Evolutionary conservation across 2,888 invertebrate species (phyloP), one percentile per base, ranked within the genome.

Genomic region (Harpagoxenus sublaevis): DNA sequence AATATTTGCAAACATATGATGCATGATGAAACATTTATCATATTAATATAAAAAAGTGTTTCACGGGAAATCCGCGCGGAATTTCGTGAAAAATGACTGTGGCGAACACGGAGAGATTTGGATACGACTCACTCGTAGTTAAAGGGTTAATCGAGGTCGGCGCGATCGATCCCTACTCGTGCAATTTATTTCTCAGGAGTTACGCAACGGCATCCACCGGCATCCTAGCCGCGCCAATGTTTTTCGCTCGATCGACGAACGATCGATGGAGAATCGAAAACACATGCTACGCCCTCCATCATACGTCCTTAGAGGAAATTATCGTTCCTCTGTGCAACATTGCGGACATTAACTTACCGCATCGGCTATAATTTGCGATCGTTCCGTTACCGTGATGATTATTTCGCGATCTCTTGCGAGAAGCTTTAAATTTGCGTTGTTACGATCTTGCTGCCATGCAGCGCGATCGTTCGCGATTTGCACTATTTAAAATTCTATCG

Each of bases 91-190:
- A 81, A 81, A 71, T 71, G 60, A 71, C 39, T 71, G 18, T 18
- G 71, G 39, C 71, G 39, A 71, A n/a, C 63, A 18, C 65, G 42
- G 4, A 18, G 60, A 81, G 51, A 81, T 81, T 81, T 81, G 79
- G 60, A 81, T 81, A 71, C 48, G 71, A 60, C 48, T 81, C 71
- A 35, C 60, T 71, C 79, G 71, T 71, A 81, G 71, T 79, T 79
- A 71, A 81, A 79, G 70, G 79, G 71, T 81, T 81, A 81, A 81
- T 81, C 79, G 79, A 81, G 79, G 79, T 81, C 79, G 39, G n/a
- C 79, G 60, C 60, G 60, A 71, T 71, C 79, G 60, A 81, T 81
- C 71, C 70, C 70, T 79, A 70, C 70, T 70, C 60, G 71, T 73
- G 63, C 73, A 57, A 84, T 84, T 84, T 74, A 70, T 73, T 82